phyloP scores from a whole-genome alignment of 2,888 invertebrate species.

The Laspeyria flexula region DNA sequence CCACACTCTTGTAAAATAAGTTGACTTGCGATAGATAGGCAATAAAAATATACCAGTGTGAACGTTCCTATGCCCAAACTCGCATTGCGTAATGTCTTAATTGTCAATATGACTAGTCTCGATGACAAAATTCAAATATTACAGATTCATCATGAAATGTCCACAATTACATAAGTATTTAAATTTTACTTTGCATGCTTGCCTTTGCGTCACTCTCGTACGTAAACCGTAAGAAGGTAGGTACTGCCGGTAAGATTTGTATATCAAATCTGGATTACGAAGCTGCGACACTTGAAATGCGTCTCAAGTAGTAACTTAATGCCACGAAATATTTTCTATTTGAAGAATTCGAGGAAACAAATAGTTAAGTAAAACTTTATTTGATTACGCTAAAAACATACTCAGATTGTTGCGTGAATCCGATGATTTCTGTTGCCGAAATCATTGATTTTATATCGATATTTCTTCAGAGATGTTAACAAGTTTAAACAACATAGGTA shows the following conservation, averaged over 20 bases:
- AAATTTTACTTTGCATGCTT: neutral
- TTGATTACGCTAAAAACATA: neutral
- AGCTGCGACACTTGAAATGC: too few species aligned
- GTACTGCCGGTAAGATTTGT: neutral
- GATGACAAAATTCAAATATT: neutral
- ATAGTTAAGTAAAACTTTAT: neutral
- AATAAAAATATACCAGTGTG: too few species aligned
- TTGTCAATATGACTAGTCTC: neutral
- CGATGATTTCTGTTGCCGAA: neutral
- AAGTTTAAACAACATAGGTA: too few species aligned
- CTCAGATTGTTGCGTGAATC: neutral
- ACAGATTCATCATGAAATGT: neutral
- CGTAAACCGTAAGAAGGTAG: neutral
- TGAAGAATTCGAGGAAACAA: too few species aligned
- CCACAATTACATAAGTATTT: neutral
- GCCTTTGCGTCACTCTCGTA: neutral
- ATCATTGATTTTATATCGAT: neutral
- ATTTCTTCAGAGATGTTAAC: neutral
- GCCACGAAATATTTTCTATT: too few species aligned
- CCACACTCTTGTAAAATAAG: too few species aligned
- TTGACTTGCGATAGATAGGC: too few species aligned
- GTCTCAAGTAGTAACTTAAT: too few species aligned
- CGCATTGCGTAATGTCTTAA: too few species aligned
- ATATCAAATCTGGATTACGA: neutral
- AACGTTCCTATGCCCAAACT: too few species aligned